Percentiles rank a stretch among this genome's conserved stretches.
Evolutionary conservation across 2,797 vertebrate species (phyloP).

Genomic region (Ataeniobius toweri): DNA sequence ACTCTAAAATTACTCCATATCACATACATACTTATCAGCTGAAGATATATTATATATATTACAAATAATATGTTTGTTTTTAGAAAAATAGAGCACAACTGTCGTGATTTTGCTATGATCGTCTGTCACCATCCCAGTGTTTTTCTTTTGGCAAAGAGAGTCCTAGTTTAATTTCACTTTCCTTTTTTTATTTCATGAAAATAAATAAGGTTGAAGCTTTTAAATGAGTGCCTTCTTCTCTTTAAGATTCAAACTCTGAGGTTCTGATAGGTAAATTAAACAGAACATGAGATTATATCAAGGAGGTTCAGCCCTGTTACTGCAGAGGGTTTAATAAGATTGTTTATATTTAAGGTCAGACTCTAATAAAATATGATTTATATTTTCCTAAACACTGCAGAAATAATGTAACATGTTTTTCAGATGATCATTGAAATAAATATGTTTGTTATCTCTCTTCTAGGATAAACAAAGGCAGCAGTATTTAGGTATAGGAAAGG

Average conservation of each 20-base stretch:
- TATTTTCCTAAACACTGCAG: background rate
- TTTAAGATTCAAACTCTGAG: no score
- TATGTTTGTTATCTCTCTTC: background rate
- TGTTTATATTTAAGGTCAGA: background rate
- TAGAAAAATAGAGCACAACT: background rate
- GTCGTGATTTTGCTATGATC: background rate
- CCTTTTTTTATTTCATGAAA: background rate
- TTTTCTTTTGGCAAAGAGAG: background rate
- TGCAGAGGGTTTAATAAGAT: background rate
- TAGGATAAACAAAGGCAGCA: constrained; percentile 18
- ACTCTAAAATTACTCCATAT: background rate
- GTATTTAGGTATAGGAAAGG: background rate
- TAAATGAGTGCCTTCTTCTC: no score
- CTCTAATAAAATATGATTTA: background rate
- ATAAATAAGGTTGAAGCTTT: no score
- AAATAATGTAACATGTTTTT: background rate
- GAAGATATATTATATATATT: background rate
- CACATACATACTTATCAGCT: background rate
- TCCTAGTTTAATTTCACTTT: background rate
- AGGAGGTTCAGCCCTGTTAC: background rate
- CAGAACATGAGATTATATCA: background rate
- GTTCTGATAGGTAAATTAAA: background rate
- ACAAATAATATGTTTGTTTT: background rate
- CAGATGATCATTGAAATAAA: background rate
- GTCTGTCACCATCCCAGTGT: no score